Conservation (phyloP, 2,888 invertebrate species). For the Drosophila barbarae region DNA sequence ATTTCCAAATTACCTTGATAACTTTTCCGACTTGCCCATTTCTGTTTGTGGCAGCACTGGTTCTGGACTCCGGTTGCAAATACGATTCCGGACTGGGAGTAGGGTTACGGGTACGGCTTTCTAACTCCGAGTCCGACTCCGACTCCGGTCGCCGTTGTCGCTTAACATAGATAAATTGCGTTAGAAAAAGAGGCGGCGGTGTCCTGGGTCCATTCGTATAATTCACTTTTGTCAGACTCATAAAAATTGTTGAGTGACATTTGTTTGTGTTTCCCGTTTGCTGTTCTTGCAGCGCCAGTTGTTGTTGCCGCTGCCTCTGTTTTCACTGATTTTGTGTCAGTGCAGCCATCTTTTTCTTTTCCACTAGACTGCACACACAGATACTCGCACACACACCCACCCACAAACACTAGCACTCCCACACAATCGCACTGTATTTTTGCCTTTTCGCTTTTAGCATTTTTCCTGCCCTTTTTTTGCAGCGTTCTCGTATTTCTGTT, state of each 20-base stretch:
- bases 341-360: conserved; percentile 71
- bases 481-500: conserved; percentile 50
- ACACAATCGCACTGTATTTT: conserved; percentile 27
- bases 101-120: conserved; percentile 11
- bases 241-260: conserved; percentile 75
- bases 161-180: conserved; percentile 74
- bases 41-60: conserved; percentile 4
- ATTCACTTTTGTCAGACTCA: conserved; percentile 76
- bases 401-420: conserved; percentile 2
- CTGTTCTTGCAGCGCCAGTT: conserved; percentile 47
- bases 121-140: conserved; percentile 5
- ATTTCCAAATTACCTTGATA: background rate
- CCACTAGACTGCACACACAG: conserved; percentile 48
- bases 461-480: conserved; percentile 37
- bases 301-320: conserved; percentile 35
- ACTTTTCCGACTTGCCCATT: background rate
- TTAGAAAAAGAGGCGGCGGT: conserved; percentile 73
- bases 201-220: conserved; percentile 74
- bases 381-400: conserved; percentile 19
- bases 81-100: background rate
- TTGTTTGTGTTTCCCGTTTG: conserved; percentile 75
- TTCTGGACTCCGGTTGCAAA: conserved; percentile 1
- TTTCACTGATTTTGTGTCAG: conserved; percentile 68
- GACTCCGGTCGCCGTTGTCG: conserved; percentile 46
- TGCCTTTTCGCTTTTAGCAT: conserved; percentile 45